Evolutionary conservation across 2,888 invertebrate species (phyloP).

Genomic region (Phaonia tiefii): DNA sequence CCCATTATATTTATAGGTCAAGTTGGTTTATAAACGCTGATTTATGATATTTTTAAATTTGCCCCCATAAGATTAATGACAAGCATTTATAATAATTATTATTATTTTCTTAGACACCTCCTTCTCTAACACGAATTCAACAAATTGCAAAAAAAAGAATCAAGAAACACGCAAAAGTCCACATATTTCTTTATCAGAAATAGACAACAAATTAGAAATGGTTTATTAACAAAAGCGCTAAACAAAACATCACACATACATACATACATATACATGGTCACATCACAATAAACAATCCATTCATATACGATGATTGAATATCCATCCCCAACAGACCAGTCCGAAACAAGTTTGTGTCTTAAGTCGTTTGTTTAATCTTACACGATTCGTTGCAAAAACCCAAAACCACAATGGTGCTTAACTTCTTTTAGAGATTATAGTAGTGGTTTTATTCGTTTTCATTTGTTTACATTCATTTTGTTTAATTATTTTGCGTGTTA

Average conservation of each 20-base stretch:
- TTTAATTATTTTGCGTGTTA: constrained; percentile 52
- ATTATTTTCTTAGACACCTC: constrained; percentile 7
- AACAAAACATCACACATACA: constrained; percentile 4
- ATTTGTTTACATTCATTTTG: constrained; percentile 25
- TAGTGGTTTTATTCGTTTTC: constrained; percentile 22
- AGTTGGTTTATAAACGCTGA: constrained; percentile 9
- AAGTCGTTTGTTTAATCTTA: constrained; percentile 74
- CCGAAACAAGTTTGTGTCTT: constrained; percentile 74
- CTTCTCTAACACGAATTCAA: neutral
- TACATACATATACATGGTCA: neutral
- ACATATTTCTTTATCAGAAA: too few relatives aligned
- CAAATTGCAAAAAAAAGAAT: constrained; percentile 3
- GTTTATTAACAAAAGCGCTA: neutral
- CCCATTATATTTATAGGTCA: constrained; percentile 16
- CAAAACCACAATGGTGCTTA: constrained; percentile 9
- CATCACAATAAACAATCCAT: neutral
- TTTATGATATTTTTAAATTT: constrained; percentile 9
- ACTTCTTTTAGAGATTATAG: constrained; percentile 37
- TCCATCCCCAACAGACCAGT: neutral
- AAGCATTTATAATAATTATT: neutral
- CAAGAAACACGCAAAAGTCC: neutral
- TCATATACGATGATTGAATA: too few relatives aligned
- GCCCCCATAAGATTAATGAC: constrained; percentile 1
- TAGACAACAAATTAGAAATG: constrained; percentile 9
- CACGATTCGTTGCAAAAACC: neutral